These are phyloP conservation scores for Sitta europaea DNA, from an alignment of 2,113 vertebrate genomes.

Conservation along the genomic window DNA sequence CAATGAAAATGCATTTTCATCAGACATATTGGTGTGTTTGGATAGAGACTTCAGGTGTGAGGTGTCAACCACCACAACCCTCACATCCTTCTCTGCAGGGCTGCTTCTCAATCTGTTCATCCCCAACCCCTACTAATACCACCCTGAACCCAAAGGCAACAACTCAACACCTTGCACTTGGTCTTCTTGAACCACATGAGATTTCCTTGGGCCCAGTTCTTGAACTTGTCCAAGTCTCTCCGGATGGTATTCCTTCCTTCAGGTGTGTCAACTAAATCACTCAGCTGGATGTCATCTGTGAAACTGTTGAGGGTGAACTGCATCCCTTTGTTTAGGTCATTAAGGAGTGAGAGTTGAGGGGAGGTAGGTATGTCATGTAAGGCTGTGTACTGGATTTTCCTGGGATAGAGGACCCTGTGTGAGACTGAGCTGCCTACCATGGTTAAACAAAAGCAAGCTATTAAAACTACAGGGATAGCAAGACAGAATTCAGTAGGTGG, in stretches of 20 bases:
- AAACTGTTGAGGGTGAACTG: neutral
- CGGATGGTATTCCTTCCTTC: neutral
- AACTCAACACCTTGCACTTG: neutral
- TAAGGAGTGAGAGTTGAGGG: neutral
- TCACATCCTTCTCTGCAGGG: neutral
- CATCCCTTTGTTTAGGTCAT: rapidly evolving
- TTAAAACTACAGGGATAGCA: neutral
- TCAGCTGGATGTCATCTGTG: neutral
- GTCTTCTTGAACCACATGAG: neutral
- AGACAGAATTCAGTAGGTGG: neutral
- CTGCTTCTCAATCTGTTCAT: neutral
- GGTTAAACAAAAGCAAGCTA: neutral
- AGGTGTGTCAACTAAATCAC: neutral
- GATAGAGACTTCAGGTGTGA: neutral
- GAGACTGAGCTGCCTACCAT: neutral
- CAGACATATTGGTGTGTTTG: neutral
- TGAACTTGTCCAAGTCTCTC: neutral
- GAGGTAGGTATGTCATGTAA: neutral
- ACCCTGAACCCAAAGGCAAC: neutral
- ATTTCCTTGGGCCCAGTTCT: neutral
- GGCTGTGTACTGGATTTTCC: neutral
- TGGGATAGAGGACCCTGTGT: neutral
- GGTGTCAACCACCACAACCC: neutral
- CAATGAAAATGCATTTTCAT: neutral
- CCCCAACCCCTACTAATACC: neutral